Evolutionary conservation across 2,113 vertebrate genomes (phyloP), one percentile per base, ranked within the genome.

Genomic region (Scartelaos histophorus): DNA sequence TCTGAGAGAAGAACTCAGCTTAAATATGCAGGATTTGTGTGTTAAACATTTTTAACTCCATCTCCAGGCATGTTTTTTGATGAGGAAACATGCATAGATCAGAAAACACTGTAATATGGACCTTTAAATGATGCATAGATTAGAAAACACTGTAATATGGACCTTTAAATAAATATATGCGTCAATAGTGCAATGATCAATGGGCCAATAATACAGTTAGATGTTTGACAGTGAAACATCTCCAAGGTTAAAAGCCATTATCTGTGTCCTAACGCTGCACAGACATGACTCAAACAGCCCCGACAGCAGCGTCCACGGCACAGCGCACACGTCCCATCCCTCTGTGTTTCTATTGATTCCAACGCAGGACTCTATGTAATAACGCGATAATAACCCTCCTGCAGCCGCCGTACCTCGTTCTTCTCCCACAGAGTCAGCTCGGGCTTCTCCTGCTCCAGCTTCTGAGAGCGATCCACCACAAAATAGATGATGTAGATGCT

Each of bases 401-500:
- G 75, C 74, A 57, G 74, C 34, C 58, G 56, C 1, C 0, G 2
- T 89, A 98, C 98, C 96, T 99, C 97, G 0, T 99, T 99, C 90
- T 98, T 99, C 78, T 99, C 97, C 98, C 98, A 99, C 51, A 99
- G 94, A 0, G 96, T 96, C 78, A 99, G 75, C 90, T 98, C 96
- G 15, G 89, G 93, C 88, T 97, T 97, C 53, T 94, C 89, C 69
- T 90, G 94, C 80, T 97, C 97, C 34, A 99, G 87, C 85, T 88
- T 95, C 91, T 99, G 98, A 49, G 98, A 98, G 71, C 98, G 95
- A 62, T 98, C 98, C 80, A 99, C 98, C 0, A 99, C 97, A 69
- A 99, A 98, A 82, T 98, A 99, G 88, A 99, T 99, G 89, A 99
- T 98, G 81, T 96, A 99, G 86, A 99, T 99, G 85, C 98, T 99